Evolutionary conservation across 2,797 vertebrate species (phyloP).

Genomic region (Sparidentex hasta): DNA sequence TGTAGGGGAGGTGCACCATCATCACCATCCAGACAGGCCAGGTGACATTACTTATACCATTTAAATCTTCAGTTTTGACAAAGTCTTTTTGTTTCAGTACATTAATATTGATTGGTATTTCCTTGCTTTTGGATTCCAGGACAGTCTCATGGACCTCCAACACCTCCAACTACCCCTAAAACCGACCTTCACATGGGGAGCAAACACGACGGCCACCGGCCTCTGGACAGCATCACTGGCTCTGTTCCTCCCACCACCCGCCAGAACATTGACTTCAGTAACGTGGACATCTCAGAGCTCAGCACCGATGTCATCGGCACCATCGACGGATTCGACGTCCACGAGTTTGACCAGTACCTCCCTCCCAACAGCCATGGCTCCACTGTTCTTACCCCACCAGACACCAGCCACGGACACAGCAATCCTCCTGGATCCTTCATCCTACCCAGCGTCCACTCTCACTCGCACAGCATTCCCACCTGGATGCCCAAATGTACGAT

Average conservation of each 20-base stretch:
- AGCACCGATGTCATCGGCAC: constrained; percentile 93
- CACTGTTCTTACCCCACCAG: constrained; percentile 62
- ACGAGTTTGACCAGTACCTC: constrained; percentile 94
- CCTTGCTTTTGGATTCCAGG: constrained; percentile 75
- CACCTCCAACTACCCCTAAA: constrained; percentile 93
- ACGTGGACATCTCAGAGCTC: constrained; percentile 93
- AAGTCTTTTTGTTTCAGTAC: neutral
- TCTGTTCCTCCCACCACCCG: constrained; percentile 68
- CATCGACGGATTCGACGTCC: constrained; percentile 92
- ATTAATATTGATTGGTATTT: neutral
- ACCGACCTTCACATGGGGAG: constrained; percentile 84
- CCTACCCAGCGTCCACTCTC: constrained; percentile 67
- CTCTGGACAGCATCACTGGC: constrained; percentile 70
- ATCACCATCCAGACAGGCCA: constrained; percentile 85
- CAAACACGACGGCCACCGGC: constrained; percentile 87
- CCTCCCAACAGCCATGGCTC: constrained; percentile 83
- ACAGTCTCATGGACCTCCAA: constrained; percentile 91
- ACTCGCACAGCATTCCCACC: constrained; percentile 53
- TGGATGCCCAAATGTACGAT: constrained; percentile 86
- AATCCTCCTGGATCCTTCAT: constrained; percentile 79
- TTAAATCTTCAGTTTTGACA: neutral
- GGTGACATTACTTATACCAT: constrained; percentile 44
- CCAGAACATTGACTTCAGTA: constrained; percentile 96
- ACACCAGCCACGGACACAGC: constrained; percentile 74
- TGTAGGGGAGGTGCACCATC: constrained; percentile 81